A percentile compares a stretch with the other conserved stretches of the same genome.
Evolutionary conservation across 2,888 invertebrate species (phyloP).

Genomic region (Calameuta idolon): DNA sequence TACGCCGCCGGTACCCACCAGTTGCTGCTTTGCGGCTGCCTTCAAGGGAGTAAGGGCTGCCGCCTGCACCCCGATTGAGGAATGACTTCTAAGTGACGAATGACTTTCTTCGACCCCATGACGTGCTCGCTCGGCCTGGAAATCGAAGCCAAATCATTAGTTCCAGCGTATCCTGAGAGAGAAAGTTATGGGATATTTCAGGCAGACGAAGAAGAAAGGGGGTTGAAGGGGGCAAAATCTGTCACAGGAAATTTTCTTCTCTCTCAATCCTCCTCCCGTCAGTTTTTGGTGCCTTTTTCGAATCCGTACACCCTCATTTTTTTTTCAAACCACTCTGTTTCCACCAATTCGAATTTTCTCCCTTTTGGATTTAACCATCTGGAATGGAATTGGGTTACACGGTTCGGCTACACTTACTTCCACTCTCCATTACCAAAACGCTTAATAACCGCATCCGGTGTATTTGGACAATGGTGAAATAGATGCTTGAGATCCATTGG

Average conservation of each 20-base stretch:
- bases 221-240: conserved; percentile 10
- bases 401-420: not conserved
- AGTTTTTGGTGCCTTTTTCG: not conserved
- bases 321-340: not conserved
- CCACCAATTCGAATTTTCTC: not conserved
- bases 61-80: conserved; percentile 26
- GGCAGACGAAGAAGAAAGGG: not conserved
- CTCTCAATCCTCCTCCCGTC: not conserved
- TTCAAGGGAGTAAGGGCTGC: not conserved
- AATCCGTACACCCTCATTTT: not conserved
- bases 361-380: not conserved
- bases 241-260: not conserved
- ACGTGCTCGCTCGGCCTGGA: conserved; percentile 21
- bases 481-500: not conserved
- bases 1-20: conserved; percentile 22
- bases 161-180: conserved; percentile 24
- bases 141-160: conserved; percentile 31
- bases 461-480: not conserved
- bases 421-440: not conserved
- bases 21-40: conserved; percentile 33
- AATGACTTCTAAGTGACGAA: conserved; percentile 33
- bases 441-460: not conserved
- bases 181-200: conserved; percentile 6
- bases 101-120: conserved; percentile 27
- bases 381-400: not conserved